Conservation (phyloP, 2,113 vertebrate species). For the Hirundichthys speculiger region DNA sequence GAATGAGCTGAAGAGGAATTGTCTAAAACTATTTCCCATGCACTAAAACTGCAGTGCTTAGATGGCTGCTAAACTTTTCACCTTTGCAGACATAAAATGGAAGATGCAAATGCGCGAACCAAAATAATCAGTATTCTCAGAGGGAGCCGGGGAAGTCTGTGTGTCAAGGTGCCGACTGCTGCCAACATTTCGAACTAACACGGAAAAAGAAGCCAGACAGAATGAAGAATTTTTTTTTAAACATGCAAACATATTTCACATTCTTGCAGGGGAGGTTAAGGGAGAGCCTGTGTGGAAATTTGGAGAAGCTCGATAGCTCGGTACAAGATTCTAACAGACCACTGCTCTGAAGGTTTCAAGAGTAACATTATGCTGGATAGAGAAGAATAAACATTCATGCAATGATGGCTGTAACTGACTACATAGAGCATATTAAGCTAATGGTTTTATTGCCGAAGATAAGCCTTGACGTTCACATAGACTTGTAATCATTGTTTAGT, state of each 20-base stretch:
- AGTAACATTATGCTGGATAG: not conserved
- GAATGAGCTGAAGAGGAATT: too few relatives aligned
- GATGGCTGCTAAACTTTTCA: too few relatives aligned
- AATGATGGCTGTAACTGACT: too few relatives aligned
- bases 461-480: not conserved
- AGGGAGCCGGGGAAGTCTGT: too few relatives aligned
- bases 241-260: conserved; percentile 75
- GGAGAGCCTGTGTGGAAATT: conserved; percentile 62
- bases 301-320: conserved; percentile 58
- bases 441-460: too few relatives aligned
- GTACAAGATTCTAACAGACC: conserved; percentile 33
- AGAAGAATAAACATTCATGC: not conserved
- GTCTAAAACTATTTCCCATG: too few relatives aligned
- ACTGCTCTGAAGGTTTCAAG: conserved; percentile 21
- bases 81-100: not conserved
- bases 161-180: not conserved
- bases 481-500: not conserved
- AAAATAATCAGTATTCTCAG: conserved; percentile 13
- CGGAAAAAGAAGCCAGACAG: conserved; percentile 62
- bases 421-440: too few relatives aligned
- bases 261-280: conserved; percentile 70
- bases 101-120: conserved; percentile 3
- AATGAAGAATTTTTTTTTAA: conserved; percentile 59
- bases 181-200: conserved; percentile 60
- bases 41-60: too few relatives aligned